A percentile compares a stretch with the other conserved stretches of the same genome.
These are phyloP conservation scores for Muscicapa striata DNA, from an alignment of 2,797 vertebrate genomes.

Conservation along the genomic window DNA sequence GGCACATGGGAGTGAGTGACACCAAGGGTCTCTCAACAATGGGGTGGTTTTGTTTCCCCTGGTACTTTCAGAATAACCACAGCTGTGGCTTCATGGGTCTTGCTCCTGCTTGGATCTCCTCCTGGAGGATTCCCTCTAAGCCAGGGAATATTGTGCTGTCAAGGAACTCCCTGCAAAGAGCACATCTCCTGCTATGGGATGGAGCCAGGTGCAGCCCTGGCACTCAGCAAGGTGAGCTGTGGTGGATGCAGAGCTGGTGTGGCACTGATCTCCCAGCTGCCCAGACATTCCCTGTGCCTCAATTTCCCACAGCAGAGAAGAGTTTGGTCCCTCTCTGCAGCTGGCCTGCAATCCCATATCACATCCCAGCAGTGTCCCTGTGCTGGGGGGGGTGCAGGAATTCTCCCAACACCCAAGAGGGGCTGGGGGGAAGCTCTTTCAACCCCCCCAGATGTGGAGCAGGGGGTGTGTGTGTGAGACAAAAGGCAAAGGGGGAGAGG, in stretches of 20 bases:
- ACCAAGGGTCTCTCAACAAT: fast-evolving
- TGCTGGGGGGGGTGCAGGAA: background rate
- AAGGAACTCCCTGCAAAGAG: background rate
- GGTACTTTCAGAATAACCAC: fast-evolving
- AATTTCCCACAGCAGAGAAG: background rate
- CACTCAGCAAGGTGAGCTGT: background rate
- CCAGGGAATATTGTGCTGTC: too few species aligned
- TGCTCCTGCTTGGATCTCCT: background rate
- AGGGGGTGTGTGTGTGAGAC: background rate
- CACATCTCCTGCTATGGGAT: background rate
- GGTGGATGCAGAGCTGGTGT: fast-evolving
- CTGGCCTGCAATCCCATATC: background rate
- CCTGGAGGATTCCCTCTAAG: background rate
- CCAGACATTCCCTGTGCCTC: background rate
- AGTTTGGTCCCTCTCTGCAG: background rate
- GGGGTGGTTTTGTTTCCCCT: background rate
- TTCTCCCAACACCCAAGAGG: background rate
- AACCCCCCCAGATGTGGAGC: fast-evolving
- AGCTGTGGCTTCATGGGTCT: fast-evolving
- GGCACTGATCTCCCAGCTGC: too few species aligned
- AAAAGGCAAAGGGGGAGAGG: background rate
- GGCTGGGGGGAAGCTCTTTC: background rate
- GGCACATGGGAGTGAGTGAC: background rate
- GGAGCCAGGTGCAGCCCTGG: background rate
- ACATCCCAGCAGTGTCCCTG: background rate